These are phyloP conservation scores for Dione juno DNA, from an alignment of 2,888 invertebrate species.

Conservation along the genomic window DNA sequence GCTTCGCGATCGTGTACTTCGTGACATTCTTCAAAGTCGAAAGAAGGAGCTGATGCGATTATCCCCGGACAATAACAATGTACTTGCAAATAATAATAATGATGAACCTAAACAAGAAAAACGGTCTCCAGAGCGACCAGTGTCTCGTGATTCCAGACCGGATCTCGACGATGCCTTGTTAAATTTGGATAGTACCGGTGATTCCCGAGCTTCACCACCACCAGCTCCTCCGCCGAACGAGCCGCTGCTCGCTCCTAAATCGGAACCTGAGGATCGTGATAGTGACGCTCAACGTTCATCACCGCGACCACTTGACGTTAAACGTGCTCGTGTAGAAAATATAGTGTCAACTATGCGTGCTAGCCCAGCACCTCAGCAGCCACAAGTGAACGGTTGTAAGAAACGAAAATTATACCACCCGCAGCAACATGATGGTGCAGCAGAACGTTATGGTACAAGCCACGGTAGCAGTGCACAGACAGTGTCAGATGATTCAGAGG, in stretches of 20 bases:
- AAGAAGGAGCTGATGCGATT: constrained; percentile 91
- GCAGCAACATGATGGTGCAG: constrained; percentile 92
- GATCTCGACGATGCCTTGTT: constrained; percentile 85
- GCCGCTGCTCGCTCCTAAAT: constrained; percentile 85
- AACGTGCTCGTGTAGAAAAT: constrained; percentile 96
- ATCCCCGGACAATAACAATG: constrained; percentile 83
- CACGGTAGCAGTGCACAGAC: constrained; percentile 76
- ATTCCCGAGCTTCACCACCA: constrained; percentile 79
- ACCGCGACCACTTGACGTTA: constrained; percentile 89
- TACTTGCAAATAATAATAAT: constrained; percentile 82
- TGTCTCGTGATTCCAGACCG: constrained; percentile 85
- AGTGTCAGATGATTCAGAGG: constrained; percentile 88
- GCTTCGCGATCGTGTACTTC: constrained; percentile 91
- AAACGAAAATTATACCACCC: constrained; percentile 98
- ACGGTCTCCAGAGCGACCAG: constrained; percentile 84
- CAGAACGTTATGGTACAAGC: constrained; percentile 83
- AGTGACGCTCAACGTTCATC: constrained; percentile 84
- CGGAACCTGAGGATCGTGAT: constrained; percentile 86
- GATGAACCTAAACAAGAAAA: constrained; percentile 82
- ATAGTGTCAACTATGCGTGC: constrained; percentile 97
- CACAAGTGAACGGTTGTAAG: constrained; percentile 95
- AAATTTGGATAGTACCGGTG: constrained; percentile 83
- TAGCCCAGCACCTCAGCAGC: constrained; percentile 89
- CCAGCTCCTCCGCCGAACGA: constrained; percentile 83
- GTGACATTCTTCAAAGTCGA: constrained; percentile 94